Evolutionary conservation across 2,113 vertebrate species (phyloP), one percentile per base, ranked within the genome.

Genomic region (Callionymus lyra): DNA sequence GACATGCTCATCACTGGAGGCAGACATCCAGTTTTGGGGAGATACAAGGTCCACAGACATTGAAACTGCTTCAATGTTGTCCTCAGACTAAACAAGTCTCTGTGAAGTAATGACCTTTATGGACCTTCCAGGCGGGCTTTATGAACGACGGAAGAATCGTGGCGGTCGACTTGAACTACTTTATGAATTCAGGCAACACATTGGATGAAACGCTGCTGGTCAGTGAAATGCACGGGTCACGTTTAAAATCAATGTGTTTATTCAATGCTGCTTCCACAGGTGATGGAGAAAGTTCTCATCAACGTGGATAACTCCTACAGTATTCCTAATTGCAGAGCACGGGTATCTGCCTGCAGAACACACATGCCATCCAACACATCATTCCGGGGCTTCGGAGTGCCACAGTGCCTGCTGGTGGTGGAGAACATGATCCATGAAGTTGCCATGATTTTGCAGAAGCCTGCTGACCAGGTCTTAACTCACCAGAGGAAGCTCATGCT

Each of bases 281-380:
- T 96, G 1, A 34, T 53, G 31, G 74, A 89, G 50, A 74, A 86
- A 44, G 68, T 87, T n/a, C 46, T 90, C 12, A 66, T 92, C 18
- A 86, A 89, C 67, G 60, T 86, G 34, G 89, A 89, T 68, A 89
- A 76, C 9, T 53, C 78, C 1, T 93, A 93, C 53, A 45, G 75
- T 50, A 86, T 93, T 54, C 84, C 84, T 3, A 88, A 93, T 70
- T 74, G 91, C 53, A 67, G 58, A 17, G 86, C 87, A 34, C 42
- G 17, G 0, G 56, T 60, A 0, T 57, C 53, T 0, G 65, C 82
- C 54, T 94, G 89, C 80, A 88, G 74, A 59, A 92, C 90, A 13
- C 86, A 93, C 72, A 68, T 94, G 53, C 89, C 88, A 10, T 94
- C 91, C 43, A 93, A 91, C 55, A 91, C 88, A 0, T 74, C 88